Percentiles rank a stretch among this genome's conserved stretches.
Evolutionary conservation across 1,140 invertebrate genomes (phyloP).

Genomic region (Drosophila bocqueti): DNA sequence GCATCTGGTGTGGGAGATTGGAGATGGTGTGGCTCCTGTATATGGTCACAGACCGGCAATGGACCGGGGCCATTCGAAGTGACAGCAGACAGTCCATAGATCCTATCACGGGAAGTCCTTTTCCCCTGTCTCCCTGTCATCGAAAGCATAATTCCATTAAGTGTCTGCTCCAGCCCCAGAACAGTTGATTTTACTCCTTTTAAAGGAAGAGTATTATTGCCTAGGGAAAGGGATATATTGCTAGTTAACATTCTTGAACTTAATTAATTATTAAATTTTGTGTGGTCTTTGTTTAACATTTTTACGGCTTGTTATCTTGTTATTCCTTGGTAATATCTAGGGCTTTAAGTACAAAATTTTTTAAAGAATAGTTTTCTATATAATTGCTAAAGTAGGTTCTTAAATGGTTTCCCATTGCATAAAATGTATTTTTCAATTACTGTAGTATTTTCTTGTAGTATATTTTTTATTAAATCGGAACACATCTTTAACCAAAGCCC

Average conservation of each 20-base stretch:
- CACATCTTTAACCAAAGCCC: not conserved
- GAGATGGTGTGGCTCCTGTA: conserved; percentile 1
- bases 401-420: not conserved
- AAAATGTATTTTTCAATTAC: not conserved
- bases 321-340: not conserved
- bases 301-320: too few species aligned
- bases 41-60: conserved; percentile 15
- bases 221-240: not conserved
- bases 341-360: too few species aligned
- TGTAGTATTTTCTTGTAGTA: not conserved
- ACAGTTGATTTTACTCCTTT: conserved; percentile 21
- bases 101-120: conserved; percentile 30
- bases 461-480: not conserved
- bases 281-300: not conserved
- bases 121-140: not conserved
- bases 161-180: conserved; percentile 1
- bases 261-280: not conserved
- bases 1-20: conserved; percentile 23
- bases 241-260: not conserved
- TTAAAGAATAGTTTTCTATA: not conserved
- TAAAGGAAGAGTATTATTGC: not conserved
- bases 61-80: conserved; percentile 24
- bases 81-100: conserved; percentile 32
- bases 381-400: not conserved
- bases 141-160: conserved; percentile 35